Evolutionary conservation across 2,888 invertebrate species (phyloP).

Genomic region (Venustoraphidia nigricollis): DNA sequence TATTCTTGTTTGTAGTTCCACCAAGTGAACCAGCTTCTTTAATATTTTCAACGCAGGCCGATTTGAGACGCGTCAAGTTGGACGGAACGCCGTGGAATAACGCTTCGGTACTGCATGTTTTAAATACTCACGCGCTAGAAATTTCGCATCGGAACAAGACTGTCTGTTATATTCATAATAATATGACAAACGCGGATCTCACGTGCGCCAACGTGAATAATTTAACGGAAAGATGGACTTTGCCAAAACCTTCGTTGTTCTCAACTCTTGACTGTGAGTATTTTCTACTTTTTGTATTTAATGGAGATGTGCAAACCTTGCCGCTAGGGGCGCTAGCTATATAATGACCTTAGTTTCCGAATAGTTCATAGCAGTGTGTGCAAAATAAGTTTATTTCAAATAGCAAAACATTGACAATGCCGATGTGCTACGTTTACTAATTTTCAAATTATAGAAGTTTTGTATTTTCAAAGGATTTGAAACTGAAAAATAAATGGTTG

Average conservation of each 20-base stretch:
- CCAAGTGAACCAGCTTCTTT: conserved; percentile 43
- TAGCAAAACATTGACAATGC: no score
- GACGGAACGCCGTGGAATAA: conserved; percentile 31
- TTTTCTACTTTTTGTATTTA: not conserved
- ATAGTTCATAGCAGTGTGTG: no score
- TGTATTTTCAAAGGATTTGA: no score
- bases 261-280: conserved; percentile 46
- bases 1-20: conserved; percentile 37
- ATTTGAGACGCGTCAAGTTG: conserved; percentile 43
- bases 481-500: no score
- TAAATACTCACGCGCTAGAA: conserved; percentile 38
- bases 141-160: conserved; percentile 52
- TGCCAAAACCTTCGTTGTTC: conserved; percentile 44
- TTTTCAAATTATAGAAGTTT: no score
- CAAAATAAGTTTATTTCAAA: no score
- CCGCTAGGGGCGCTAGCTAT: no score
- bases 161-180: conserved; percentile 57
- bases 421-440: no score
- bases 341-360: no score
- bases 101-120: conserved; percentile 23
- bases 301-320: no score
- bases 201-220: conserved; percentile 52
- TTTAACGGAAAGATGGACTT: conserved; percentile 38
- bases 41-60: conserved; percentile 49
- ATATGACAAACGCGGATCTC: conserved; percentile 35